Percentiles rank a stretch among this genome's conserved stretches.
Evolutionary conservation across 2,113 vertebrate genomes (phyloP).

Genomic region (Xyliphius kryptos): DNA sequence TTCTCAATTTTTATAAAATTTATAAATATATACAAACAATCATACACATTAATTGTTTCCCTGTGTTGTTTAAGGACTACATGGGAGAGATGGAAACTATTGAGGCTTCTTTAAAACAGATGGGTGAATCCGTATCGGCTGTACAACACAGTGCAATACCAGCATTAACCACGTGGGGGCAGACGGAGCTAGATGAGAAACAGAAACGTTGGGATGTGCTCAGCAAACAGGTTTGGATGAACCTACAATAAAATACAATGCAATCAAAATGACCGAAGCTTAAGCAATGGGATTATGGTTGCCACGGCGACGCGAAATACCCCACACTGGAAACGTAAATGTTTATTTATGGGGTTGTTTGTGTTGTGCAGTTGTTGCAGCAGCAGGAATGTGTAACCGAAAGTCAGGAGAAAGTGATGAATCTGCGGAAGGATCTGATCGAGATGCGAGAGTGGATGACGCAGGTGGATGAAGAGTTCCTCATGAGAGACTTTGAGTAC

Average conservation of each 20-base stretch:
- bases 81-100: conserved; percentile 69
- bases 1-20: too few species aligned
- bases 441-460: conserved; percentile 98
- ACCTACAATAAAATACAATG: too few species aligned
- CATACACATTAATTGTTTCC: background rate
- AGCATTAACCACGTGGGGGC: conserved; percentile 70
- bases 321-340: background rate
- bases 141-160: conserved; percentile 66
- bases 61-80: conserved; percentile 63
- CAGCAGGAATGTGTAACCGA: conserved; percentile 79
- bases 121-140: conserved; percentile 71
- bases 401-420: conserved; percentile 82
- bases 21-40: too few species aligned
- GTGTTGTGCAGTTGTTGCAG: conserved; percentile 68
- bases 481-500: conserved; percentile 95
- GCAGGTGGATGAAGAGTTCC: conserved; percentile 92
- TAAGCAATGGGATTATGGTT: background rate
- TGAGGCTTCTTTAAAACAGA: conserved; percentile 79
- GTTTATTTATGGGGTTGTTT: background rate
- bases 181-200: conserved; percentile 63
- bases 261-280: too few species aligned
- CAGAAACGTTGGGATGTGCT: conserved; percentile 74
- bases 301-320: background rate
- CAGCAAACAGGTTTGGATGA: conserved; percentile 74
- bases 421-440: conserved; percentile 90